Base-by-base conservation (phyloP, 1,140 invertebrate species). In the Nasonia giraulti region DNA sequence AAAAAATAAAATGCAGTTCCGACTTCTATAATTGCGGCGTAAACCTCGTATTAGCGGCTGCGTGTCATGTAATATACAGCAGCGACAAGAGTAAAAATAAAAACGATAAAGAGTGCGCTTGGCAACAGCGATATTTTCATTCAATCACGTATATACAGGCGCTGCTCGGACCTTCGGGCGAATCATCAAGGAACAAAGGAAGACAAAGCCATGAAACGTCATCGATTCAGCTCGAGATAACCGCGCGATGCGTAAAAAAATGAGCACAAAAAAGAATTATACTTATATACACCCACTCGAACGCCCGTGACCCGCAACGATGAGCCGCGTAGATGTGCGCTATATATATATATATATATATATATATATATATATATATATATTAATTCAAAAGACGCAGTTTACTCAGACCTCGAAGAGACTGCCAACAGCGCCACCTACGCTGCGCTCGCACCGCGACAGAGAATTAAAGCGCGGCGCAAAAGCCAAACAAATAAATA, bases 331-430 rank as follows among this genome's bases (percentile, higher is more conserved):
- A 74, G 12, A 74, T 3, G 23, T 71, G 27, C 69, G 40, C 40
- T 44, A 44, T 44, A 44, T 8, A 44, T 27, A 27, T 27, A 27
- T 27, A 27, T 27, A 27, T 27, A 5, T 12, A 17, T 55, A 55
- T 55, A 17, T 4, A 20, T 55, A 20, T 55, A 1, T n/a, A 62
- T n/a, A 20, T 5, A 6, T 78, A 17, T 78, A 62, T 37, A 37
- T 17, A 33, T 78, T 2, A 66, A 81, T 80, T 80, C 27, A 20
- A 66, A 79, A 79, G 77, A 68, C 77, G 77, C 31, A 79, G 77
- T 79, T 79, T 33, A 17, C 31, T 79, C 27, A 14, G 12, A 12
- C 75, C 44, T 77, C 40, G 27, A 55, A 77, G 55, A 47, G 14
- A 77, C 40, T 5, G 33, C 5, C 27, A 7, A 10, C n/a, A 37